Percentiles rank a stretch among this genome's conserved stretches.
phyloP scores from a whole-genome alignment of 2,113 vertebrate species.

The Cygnus buccinator region DNA sequence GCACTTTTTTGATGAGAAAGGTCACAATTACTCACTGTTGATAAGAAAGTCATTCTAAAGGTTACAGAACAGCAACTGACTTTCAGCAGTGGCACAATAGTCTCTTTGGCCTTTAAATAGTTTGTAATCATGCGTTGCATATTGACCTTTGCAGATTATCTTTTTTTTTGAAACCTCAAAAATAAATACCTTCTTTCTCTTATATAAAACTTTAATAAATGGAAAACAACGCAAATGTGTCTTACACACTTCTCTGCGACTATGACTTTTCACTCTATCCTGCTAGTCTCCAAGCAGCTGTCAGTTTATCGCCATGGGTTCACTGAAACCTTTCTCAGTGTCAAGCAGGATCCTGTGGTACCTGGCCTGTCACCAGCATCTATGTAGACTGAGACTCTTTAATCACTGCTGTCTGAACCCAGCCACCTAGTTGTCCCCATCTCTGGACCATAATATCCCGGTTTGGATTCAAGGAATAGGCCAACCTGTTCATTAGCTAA shows the following conservation, averaged over 20 bases:
- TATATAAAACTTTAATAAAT: background rate
- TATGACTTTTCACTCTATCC: background rate
- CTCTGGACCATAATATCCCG: background rate
- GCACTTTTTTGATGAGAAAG: conserved; percentile 29
- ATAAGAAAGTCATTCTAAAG: conserved; percentile 47
- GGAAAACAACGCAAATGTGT: background rate
- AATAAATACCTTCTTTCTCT: conserved; percentile 1
- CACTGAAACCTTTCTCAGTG: background rate
- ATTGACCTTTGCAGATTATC: conserved; percentile 8
- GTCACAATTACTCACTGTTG: conserved; percentile 15
- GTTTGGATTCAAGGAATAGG: background rate
- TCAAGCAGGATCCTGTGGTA: background rate
- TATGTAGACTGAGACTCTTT: background rate
- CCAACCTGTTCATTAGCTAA: background rate
- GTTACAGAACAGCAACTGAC: conserved; percentile 14
- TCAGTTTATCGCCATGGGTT: background rate
- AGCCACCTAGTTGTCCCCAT: background rate
- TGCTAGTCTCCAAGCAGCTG: background rate
- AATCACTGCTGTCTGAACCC: background rate
- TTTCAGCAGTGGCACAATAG: background rate
- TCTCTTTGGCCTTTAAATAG: conserved; percentile 8
- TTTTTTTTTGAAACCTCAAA: conserved; percentile 2
- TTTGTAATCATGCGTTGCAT: background rate
- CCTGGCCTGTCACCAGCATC: background rate
- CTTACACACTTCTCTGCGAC: background rate